phyloP scores from a whole-genome alignment of 2,797 vertebrate species.

The Pempheris klunzingeri region DNA sequence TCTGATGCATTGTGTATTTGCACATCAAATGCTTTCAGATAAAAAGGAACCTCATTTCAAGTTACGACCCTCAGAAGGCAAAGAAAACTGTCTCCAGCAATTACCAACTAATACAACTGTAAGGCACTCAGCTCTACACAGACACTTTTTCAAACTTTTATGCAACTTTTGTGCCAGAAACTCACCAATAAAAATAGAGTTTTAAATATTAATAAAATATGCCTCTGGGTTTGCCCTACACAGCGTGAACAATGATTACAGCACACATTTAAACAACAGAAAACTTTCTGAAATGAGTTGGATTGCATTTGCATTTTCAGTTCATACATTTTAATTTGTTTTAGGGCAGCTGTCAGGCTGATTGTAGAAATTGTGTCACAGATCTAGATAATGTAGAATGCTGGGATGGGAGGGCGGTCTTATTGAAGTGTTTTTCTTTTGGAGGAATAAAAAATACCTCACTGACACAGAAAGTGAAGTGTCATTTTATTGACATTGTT shows the following conservation, averaged over 20 bases:
- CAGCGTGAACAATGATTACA: constrained; percentile 52
- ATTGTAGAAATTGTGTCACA: constrained; percentile 67
- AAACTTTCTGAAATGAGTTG: constrained; percentile 54
- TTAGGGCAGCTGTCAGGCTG: constrained; percentile 71
- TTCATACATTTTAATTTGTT: constrained; percentile 76
- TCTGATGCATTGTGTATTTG: not conserved
- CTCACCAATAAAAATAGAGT: constrained; percentile 44
- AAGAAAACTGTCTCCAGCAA: constrained; percentile 1
- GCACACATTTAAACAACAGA: constrained; percentile 66
- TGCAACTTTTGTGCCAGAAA: constrained; percentile 29
- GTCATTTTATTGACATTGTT: constrained; percentile 76
- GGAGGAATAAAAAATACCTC: constrained; percentile 33
- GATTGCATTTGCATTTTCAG: constrained; percentile 69
- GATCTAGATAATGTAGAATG: constrained; percentile 57
- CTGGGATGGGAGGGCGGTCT: constrained; percentile 14
- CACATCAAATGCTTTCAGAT: not conserved
- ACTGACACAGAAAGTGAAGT: constrained; percentile 62
- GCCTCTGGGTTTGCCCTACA: constrained; percentile 54
- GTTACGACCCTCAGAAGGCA: not conserved
- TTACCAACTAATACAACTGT: constrained; percentile 21
- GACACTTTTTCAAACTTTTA: constrained; percentile 29
- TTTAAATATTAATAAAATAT: constrained; percentile 64
- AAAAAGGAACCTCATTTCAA: not conserved
- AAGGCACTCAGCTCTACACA: constrained; percentile 15
- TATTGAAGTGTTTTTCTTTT: constrained; percentile 53